Base-by-base conservation (phyloP, 1,140 invertebrate genomes). In the Dysdera silvatica region DNA sequence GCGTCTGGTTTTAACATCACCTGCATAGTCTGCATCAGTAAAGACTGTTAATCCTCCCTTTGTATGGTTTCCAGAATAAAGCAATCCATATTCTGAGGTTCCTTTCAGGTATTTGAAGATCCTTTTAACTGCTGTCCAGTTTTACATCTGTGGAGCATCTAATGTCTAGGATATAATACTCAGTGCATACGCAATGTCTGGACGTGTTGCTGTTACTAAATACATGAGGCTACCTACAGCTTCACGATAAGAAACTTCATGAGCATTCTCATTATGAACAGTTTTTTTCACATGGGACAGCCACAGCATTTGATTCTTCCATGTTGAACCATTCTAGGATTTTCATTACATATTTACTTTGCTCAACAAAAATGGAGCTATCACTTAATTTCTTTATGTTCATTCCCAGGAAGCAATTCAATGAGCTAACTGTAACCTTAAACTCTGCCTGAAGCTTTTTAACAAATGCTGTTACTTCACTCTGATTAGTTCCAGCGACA, bases 161-260 rank as follows among this genome's bases (percentile, higher is more conserved):
- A 40, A 16, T 16, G 24, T 5, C 18, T 24, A 12, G 18, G 51
- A 53, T 12, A 33, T 33, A 24, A 54, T 26, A 64, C 71, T 74
- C 2, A 80, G 74, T 29, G 75, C 70, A 71, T 67, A 78, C 3
- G 75, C 57, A 24, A 81, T 76, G 67, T 80, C 78, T 43, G 79
- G 78, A 32, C 78, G 55, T n/a, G 77, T 78, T 0, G 68, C 62
- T 14, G 72, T 65, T 10, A 70, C 54, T n/a, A 80, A 52, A 66
- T 79, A 80, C 69, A 78, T 73, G 6, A 81, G 63, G 41, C 37
- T 31, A 2, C 64, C 65, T 7, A 67, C 54, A 4, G 51, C 52
- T 40, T 57, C 16, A 7, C 49, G 58, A 57, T 67, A 68, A 6
- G 64, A 58, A n/a, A n/a, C n/a, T n/a, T n/a, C n/a, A n/a, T n/a